Evolutionary conservation across 2,113 vertebrate genomes (phyloP).

Genomic region (Erythrocercus mccallii): DNA sequence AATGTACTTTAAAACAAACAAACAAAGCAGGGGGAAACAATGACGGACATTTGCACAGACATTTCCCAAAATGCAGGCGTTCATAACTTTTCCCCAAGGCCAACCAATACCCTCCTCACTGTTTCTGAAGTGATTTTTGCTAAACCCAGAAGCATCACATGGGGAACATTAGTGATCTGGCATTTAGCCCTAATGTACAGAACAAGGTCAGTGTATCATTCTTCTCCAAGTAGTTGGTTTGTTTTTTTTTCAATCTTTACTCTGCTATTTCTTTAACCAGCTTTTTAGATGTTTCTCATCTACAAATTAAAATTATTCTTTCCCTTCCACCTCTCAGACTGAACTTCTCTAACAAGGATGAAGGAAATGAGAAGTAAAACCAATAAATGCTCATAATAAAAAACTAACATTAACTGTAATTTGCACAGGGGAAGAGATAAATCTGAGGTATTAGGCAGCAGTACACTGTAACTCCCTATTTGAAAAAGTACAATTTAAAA

Average conservation of each 20-base stretch:
- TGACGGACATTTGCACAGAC: not conserved
- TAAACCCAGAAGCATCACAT: slow-evolving; percentile 28
- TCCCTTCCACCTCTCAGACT: not conserved
- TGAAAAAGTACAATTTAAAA: not conserved
- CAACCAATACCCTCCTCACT: not conserved
- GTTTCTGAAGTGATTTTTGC: not conserved
- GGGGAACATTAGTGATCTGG: not conserved
- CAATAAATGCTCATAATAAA: not conserved
- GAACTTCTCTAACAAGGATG: not conserved
- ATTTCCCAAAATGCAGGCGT: not conserved
- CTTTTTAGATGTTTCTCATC: not conserved
- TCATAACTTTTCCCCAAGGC: not conserved
- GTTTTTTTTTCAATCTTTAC: not conserved
- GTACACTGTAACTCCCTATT: not conserved
- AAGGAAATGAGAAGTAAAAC: not conserved
- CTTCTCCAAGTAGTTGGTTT: not conserved
- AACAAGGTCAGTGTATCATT: not conserved
- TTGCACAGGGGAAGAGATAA: not conserved
- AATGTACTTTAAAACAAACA: slow-evolving; percentile 41
- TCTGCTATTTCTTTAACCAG: not conserved
- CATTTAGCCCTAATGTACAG: not conserved
- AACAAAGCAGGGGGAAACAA: not conserved
- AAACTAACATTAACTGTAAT: not conserved
- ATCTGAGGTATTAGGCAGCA: not conserved
- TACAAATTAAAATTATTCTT: not conserved